Percentiles rank a stretch among this genome's conserved stretches.
phyloP scores from a whole-genome alignment of 2,113 vertebrate genomes.

The Larimichthys crocea region DNA sequence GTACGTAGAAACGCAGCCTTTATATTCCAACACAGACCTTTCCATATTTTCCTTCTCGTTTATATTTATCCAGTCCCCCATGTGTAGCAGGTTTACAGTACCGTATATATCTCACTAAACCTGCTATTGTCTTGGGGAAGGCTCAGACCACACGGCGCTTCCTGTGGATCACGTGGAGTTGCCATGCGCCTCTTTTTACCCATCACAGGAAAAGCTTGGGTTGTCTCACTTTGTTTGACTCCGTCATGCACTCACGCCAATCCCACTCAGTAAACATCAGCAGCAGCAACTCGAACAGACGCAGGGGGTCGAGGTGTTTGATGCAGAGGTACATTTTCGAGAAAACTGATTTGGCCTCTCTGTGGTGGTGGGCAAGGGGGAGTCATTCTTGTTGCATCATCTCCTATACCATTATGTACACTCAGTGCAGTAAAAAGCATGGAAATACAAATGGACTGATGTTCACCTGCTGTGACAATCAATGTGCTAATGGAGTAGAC shows the following conservation, averaged over 20 bases:
- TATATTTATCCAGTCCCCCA: constrained; percentile 26
- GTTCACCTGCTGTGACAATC: constrained; percentile 44
- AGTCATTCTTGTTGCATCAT: constrained; percentile 19
- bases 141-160: constrained; percentile 23
- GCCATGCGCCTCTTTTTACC: constrained; percentile 35
- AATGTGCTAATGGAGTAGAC: constrained; percentile 40
- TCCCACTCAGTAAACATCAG: constrained; percentile 14
- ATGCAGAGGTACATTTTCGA: constrained; percentile 6
- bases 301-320: not conserved
- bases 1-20: constrained; percentile 74
- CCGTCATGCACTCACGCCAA: not conserved
- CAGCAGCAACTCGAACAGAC: constrained; percentile 1
- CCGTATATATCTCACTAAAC: constrained; percentile 24
- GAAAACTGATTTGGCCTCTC: not conserved
- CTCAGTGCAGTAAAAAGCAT: constrained; percentile 17
- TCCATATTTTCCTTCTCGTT: not conserved
- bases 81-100: constrained; percentile 25
- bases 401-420: constrained; percentile 30
- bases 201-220: constrained; percentile 43
- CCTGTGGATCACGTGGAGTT: constrained; percentile 33
- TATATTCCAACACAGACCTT: not conserved
- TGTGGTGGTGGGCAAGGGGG: not conserved
- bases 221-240: constrained; percentile 50
- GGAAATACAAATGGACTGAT: constrained; percentile 23
- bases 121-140: constrained; percentile 41